These are phyloP conservation scores for Homalodisca vitripennis DNA, from an alignment of 1,140 invertebrate genomes.

Conservation along the genomic window DNA sequence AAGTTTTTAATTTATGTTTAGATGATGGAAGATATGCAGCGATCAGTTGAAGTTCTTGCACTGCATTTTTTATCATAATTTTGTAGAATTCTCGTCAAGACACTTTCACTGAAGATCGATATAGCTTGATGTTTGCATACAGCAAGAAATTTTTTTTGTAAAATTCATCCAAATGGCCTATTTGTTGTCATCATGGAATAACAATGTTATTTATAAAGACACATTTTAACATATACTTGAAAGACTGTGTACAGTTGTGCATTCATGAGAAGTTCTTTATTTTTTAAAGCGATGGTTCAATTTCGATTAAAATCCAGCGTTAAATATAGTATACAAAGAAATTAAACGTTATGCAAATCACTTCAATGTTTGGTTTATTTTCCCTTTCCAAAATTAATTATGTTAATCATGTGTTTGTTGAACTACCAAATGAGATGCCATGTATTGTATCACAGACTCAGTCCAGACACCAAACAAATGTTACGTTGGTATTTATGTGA, in stretches of 20 bases:
- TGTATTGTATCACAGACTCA: too few species aligned
- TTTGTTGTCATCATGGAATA: not conserved
- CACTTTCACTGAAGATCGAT: too few species aligned
- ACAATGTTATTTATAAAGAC: not conserved
- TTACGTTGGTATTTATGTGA: too few species aligned
- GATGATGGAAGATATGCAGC: not conserved
- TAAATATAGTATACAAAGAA: constrained; percentile 16
- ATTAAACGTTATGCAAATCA: too few species aligned
- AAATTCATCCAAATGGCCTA: constrained; percentile 4
- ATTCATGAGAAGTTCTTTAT: constrained; percentile 17
- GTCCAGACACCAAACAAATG: too few species aligned
- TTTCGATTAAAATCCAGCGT: constrained; percentile 6
- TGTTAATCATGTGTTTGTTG: too few species aligned
- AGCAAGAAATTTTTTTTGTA: not conserved
- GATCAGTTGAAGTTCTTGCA: not conserved
- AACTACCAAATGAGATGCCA: too few species aligned
- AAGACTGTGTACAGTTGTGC: constrained; percentile 19
- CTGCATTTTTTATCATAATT: not conserved
- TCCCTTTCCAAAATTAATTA: too few species aligned
- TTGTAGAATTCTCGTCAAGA: too few species aligned
- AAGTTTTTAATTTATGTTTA: not conserved
- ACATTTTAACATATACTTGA: not conserved
- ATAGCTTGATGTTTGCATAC: not conserved
- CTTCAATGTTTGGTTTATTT: too few species aligned
- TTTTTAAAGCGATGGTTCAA: constrained; percentile 22